These are phyloP conservation scores for Ichneumon xanthorius DNA, from an alignment of 2,888 invertebrate genomes.

Conservation along the genomic window DNA sequence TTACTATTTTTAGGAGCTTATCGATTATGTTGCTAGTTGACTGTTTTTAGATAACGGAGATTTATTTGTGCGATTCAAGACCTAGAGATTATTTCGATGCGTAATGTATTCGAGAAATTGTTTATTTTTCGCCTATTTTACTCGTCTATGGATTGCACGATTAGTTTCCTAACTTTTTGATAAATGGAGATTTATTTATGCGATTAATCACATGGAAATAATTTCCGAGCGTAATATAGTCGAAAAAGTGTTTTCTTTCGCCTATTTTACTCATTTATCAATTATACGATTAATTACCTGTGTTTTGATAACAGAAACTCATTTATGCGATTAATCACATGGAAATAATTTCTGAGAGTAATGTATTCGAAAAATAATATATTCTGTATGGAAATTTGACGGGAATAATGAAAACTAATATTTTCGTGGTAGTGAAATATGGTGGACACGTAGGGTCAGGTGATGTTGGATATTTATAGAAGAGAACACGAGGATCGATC, in stretches of 20 bases:
- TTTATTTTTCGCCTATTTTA: too few relatives aligned
- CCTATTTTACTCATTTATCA: background rate
- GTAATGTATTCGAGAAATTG: too few relatives aligned
- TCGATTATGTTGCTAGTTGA: too few relatives aligned
- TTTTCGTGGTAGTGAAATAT: slow-evolving; percentile 14
- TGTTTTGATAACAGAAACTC: background rate
- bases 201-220: background rate
- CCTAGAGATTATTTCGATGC: too few relatives aligned
- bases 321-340: background rate
- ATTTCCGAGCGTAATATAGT: background rate
- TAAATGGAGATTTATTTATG: background rate
- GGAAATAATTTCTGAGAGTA: background rate
- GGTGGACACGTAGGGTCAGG: slow-evolving; percentile 46
- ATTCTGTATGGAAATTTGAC: background rate
- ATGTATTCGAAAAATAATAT: background rate
- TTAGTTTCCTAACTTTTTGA: too few relatives aligned
- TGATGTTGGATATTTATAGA: slow-evolving; percentile 55
- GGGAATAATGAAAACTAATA: background rate
- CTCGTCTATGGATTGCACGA: too few relatives aligned
- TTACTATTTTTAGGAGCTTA: too few relatives aligned
- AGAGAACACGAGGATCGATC: slow-evolving; percentile 55
- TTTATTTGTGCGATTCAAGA: background rate
- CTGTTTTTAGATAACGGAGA: too few relatives aligned
- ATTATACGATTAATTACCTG: background rate
- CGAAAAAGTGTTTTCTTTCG: background rate